Conservation (phyloP, 2,888 invertebrate species). For the Exocentrus adspersus region DNA sequence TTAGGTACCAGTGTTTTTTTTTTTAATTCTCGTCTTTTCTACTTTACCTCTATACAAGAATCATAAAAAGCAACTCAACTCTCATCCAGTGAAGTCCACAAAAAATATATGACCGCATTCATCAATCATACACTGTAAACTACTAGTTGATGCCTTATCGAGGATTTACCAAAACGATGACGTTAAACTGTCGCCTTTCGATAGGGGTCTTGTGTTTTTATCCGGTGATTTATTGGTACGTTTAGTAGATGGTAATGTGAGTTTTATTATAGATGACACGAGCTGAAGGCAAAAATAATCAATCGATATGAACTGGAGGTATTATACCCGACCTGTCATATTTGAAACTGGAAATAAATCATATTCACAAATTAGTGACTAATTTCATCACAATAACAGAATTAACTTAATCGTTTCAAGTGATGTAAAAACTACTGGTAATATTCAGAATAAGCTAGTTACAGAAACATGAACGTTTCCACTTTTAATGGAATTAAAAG, state of each 20-base stretch:
- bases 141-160: conserved; percentile 44
- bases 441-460: too few species aligned
- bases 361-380: too few species aligned
- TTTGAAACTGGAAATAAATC: too few species aligned
- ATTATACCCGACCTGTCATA: background rate
- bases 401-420: too few species aligned
- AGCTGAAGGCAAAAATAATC: conserved; percentile 17
- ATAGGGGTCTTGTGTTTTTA: conserved; percentile 43
- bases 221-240: conserved; percentile 49
- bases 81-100: conserved; percentile 19
- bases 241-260: conserved; percentile 35
- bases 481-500: too few species aligned
- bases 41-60: too few species aligned
- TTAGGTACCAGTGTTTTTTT: too few species aligned
- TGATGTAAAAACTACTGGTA: too few species aligned
- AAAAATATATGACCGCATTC: conserved; percentile 33
- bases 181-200: conserved; percentile 45
- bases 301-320: conserved; percentile 2
- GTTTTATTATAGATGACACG: conserved; percentile 32
- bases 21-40: too few species aligned
- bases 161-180: conserved; percentile 46
- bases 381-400: too few species aligned
- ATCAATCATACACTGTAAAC: conserved; percentile 41
- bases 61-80: conserved; percentile 2
- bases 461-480: too few species aligned